Evolutionary conservation across 2,113 vertebrate species (phyloP), one percentile per base, ranked within the genome.

Genomic region (Sapajus apella): DNA sequence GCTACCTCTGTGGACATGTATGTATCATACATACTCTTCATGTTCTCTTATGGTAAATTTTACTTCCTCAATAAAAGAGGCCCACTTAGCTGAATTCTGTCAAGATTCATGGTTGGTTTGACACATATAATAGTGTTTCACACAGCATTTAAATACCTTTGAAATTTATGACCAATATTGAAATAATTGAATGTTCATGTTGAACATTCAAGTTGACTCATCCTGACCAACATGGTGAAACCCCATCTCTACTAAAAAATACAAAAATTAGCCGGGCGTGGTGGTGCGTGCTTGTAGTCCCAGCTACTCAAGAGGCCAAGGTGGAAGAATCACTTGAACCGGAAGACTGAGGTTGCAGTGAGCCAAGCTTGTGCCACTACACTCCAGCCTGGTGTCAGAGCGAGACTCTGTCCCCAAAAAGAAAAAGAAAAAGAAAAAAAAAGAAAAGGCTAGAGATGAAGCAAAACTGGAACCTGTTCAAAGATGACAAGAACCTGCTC

Each of bases 211-310:
- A 55, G 13, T n/a, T 87, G 75, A 32, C 35, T 47, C 40, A 52
- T 93, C 52, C 16, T 52, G 52, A 17, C 52, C 52, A 52, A 17
- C 52, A 52, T 52, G 52, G 52, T 52, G 52, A 52, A 52, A 52
- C 52, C 52, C 52, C 52, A 17, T 52, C 52, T 52, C 52, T 52
- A 52, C 16, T 52, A 52, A 52, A 52, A 52, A 18, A 52, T 17
- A 52, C 52, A 52, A 52, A 52, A 52, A 52, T 52, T 52, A 52
- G 52, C 16, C 5, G 1, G 52, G 52, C 6, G 52, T 64, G 12
- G 0, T 14, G 27, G 27, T 30, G 11, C 0, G 12, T 0, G 12
- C 12, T 30, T 64, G 27, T 30, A 6, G 61, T 64, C 11, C 5
- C 27, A 64, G 61, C 27, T 64, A 64, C 61, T 30, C 12, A 0